phyloP scores from a whole-genome alignment of 2,888 invertebrate genomes.

The Pogonocherus hispidulus region DNA sequence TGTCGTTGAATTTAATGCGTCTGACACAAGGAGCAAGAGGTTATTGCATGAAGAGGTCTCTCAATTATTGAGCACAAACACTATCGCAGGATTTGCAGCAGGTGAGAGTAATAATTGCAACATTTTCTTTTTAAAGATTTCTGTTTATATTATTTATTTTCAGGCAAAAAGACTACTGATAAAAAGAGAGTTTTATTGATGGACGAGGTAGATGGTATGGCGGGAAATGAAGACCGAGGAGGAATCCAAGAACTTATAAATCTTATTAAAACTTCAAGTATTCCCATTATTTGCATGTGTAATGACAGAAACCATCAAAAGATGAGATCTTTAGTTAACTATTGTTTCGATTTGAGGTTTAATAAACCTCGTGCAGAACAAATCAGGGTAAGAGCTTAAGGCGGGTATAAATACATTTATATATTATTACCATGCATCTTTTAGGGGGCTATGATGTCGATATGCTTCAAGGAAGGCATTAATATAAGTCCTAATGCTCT shows the following conservation, averaged over 20 bases:
- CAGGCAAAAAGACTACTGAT: slow-evolving; percentile 65
- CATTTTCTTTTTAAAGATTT: too few species aligned
- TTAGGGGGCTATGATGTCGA: slow-evolving; percentile 89
- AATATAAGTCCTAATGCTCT: slow-evolving; percentile 83
- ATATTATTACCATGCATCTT: slow-evolving; percentile 41
- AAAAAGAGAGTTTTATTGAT: slow-evolving; percentile 95
- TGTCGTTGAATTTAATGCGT: slow-evolving; percentile 96
- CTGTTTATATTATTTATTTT: background rate
- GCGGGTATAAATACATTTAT: background rate
- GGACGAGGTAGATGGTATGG: slow-evolving; percentile 99
- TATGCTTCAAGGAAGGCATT: slow-evolving; percentile 92
- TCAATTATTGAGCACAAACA: slow-evolving; percentile 83
- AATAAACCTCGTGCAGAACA: slow-evolving; percentile 88
- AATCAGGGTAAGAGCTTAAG: slow-evolving; percentile 79
- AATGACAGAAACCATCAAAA: slow-evolving; percentile 96
- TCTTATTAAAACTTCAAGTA: slow-evolving; percentile 88
- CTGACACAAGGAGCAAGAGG: slow-evolving; percentile 93
- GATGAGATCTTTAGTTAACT: slow-evolving; percentile 92
- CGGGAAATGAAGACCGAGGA: slow-evolving; percentile 98
- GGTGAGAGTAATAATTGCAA: slow-evolving; percentile 67
- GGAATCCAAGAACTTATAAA: slow-evolving; percentile 95
- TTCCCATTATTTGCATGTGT: slow-evolving; percentile 97
- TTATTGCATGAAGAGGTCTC: slow-evolving; percentile 87
- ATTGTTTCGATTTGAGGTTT: slow-evolving; percentile 94
- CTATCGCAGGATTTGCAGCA: slow-evolving; percentile 79